Conservation (phyloP, 2,113 vertebrate species). For the Myotis davidii region DNA sequence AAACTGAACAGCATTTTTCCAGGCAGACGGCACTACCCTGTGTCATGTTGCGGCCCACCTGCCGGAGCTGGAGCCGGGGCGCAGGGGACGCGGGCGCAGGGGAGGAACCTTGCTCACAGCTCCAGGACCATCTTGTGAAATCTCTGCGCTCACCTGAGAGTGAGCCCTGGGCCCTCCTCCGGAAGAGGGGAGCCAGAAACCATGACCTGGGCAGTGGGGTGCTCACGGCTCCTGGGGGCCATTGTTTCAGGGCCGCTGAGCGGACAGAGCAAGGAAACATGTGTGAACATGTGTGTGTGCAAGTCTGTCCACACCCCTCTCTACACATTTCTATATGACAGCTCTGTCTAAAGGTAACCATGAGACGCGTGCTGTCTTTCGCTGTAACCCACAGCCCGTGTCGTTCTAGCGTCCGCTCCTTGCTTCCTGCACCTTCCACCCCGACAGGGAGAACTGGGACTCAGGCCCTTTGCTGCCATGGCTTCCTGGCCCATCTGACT, state of each 20-base stretch:
- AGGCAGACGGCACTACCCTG: no score
- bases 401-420: not conserved
- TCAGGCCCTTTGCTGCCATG: not conserved
- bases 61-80: not conserved
- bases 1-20: not conserved
- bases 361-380: not conserved
- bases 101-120: fast-evolving
- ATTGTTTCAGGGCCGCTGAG: not conserved
- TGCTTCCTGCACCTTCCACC: not conserved
- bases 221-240: not conserved
- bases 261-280: not conserved
- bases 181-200: not conserved
- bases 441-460: not conserved
- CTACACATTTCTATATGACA: not conserved
- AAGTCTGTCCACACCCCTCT: fast-evolving
- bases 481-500: not conserved
- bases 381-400: no score
- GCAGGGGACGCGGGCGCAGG: fast-evolving
- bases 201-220: no score
- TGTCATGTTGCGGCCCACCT: no score
- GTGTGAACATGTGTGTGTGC: not conserved
- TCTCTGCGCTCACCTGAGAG: not conserved
- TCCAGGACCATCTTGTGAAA: not conserved
- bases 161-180: fast-evolving
- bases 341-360: not conserved